Base-by-base conservation (phyloP, 2,888 invertebrate species). In the Acheta domesticus region DNA sequence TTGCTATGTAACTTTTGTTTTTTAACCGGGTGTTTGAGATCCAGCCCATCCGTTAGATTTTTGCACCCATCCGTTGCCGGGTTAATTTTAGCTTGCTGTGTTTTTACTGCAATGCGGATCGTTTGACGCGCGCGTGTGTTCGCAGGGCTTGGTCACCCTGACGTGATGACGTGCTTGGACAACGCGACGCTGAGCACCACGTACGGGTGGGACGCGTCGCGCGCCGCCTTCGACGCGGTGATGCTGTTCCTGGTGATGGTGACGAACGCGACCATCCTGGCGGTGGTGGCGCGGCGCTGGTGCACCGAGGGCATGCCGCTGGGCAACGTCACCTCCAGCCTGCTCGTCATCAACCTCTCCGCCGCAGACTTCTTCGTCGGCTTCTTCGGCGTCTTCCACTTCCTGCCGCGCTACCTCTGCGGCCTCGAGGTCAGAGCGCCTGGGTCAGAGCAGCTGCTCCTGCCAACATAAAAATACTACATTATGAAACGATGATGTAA, bases 381-480 rank as follows among this genome's bases (percentile, higher is more conserved):
- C 77, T 12, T 79, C 48, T 20, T 49, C 12, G 62, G 74, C n/a
- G 16, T 79, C 48, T 77, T 76, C 77, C 77, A 77, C 74, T 49
- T 79, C 75, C 62, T 79, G 75, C 79, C 79, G 21, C 77, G 79
- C 49, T 80, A 80, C 50, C 73, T 75, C 20, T 80, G 80, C 79
- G 75, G 48, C 36, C 75, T 80, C 36, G 23, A 74, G 49, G 79
- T 74, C 74, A 62, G 14, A 16, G 23, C 49, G 2, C 74, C 74
- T 4, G 76, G 73, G 11, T n/a, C 23, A 3, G 2, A 2, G 23
- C 23, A 23, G 23, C n/a, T n/a, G n/a, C n/a, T n/a, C n/a, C n/a
- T n/a, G n/a, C n/a, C n/a, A n/a, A n/a, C n/a, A n/a, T n/a, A n/a
- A n/a, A n/a, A n/a, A n/a, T n/a, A n/a, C n/a, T n/a, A n/a, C n/a